Conservation (phyloP, 64 coral and sea anemone genomes). For the Montipora cactus region DNA sequence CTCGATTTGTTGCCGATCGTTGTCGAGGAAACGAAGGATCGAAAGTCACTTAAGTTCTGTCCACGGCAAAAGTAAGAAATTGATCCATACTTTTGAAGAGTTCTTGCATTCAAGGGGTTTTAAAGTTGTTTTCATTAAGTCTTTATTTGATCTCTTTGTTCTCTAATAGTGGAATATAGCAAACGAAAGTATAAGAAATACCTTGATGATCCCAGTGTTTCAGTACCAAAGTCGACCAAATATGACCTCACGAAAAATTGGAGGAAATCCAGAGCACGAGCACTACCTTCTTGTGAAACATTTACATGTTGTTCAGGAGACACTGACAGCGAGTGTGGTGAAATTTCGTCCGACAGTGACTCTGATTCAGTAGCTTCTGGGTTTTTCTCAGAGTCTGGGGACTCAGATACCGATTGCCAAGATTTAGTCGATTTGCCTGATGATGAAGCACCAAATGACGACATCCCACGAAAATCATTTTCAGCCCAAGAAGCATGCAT, state of each 20-base stretch:
- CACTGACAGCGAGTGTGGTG: too few species aligned
- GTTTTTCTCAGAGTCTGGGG: background rate
- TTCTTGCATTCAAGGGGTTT: too few species aligned
- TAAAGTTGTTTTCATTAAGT: too few species aligned
- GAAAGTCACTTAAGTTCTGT: constrained; percentile 48
- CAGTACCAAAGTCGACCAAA: constrained; percentile 29
- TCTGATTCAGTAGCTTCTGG: too few species aligned
- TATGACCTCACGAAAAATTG: background rate
- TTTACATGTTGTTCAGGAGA: too few species aligned
- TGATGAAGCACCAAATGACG: background rate
- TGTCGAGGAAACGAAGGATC: constrained; percentile 55
- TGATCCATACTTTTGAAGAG: too few species aligned
- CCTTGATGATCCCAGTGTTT: constrained; percentile 15
- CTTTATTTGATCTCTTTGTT: too few species aligned
- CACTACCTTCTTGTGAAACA: too few species aligned
- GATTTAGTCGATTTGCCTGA: background rate
- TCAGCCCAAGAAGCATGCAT: constrained; percentile 43
- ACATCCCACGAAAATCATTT: background rate
- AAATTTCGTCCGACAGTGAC: too few species aligned
- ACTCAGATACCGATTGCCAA: background rate
- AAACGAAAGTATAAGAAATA: constrained; percentile 52
- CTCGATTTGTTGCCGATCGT: constrained; percentile 30
- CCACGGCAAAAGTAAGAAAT: constrained; percentile 48
- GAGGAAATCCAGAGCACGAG: too few species aligned
- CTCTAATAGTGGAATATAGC: too few species aligned